These are phyloP conservation scores for Ia io DNA, from an alignment of 2,113 vertebrate genomes.

Conservation along the genomic window DNA sequence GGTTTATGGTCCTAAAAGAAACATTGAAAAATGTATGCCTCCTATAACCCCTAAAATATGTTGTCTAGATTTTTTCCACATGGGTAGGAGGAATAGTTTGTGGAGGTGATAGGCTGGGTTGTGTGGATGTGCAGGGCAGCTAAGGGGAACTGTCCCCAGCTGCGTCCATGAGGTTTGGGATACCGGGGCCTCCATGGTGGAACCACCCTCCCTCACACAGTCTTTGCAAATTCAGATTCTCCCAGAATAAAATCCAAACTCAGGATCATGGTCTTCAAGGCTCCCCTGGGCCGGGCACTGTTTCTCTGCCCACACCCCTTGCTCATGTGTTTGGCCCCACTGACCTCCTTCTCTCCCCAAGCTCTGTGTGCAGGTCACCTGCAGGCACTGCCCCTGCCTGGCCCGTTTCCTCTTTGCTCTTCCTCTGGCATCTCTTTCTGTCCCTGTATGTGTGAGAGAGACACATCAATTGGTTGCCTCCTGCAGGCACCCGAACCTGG, in stretches of 20 bases:
- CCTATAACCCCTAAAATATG: slow-evolving; percentile 33
- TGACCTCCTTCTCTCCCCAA: not conserved
- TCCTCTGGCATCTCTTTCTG: not conserved
- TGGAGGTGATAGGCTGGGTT: not conserved
- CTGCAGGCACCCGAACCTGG: no score
- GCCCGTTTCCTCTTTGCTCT: not conserved
- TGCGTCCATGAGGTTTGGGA: not conserved
- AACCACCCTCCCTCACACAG: not conserved
- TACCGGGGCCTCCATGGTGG: not conserved
- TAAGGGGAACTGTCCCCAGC: not conserved
- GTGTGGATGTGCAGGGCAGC: accelerated
- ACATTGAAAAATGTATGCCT: slow-evolving; percentile 14
- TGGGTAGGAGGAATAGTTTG: slow-evolving; percentile 50
- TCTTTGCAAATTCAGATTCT: not conserved
- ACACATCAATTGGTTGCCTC: no score
- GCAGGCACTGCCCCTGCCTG: not conserved
- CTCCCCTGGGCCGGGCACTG: not conserved
- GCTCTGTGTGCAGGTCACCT: not conserved
- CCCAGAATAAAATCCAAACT: not conserved
- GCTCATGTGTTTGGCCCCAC: accelerated
- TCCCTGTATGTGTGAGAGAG: not conserved
- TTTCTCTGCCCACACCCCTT: not conserved
- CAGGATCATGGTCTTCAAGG: not conserved
- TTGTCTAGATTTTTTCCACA: slow-evolving; percentile 44
- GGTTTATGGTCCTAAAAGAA: slow-evolving; percentile 57